Percentiles rank a stretch among this genome's conserved stretches.
Conservation (phyloP, 2,113 vertebrate species). For the Nibea coibor region DNA sequence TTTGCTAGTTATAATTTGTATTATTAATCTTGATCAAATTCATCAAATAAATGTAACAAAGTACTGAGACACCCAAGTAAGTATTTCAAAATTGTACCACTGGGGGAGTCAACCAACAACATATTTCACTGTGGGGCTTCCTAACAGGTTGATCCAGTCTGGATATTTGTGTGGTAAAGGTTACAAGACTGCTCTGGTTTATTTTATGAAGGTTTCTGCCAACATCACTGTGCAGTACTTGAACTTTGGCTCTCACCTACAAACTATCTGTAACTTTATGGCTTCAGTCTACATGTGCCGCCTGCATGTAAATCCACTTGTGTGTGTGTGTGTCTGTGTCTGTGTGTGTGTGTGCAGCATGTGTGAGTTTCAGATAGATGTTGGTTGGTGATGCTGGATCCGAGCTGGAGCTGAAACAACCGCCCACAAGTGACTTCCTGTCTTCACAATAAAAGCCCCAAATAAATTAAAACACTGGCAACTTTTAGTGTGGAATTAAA, state of each 20-base stretch:
- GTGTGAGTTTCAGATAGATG: not conserved
- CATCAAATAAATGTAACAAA: no score
- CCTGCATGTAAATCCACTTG: not conserved
- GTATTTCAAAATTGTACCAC: no score
- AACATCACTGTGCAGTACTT: conserved; percentile 23
- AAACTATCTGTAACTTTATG: conserved; percentile 11
- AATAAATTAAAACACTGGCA: not conserved
- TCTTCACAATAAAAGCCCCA: conserved; percentile 52
- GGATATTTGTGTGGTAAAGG: not conserved
- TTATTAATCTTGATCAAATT: no score
- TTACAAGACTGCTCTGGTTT: not conserved
- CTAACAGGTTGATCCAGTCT: not conserved
- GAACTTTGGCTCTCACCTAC: conserved; percentile 15
- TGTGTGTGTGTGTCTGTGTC: not conserved
- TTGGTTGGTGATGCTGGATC: conserved; percentile 24
- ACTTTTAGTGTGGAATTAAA: not conserved
- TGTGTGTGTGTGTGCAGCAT: not conserved
- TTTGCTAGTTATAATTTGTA: no score
- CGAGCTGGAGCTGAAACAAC: conserved; percentile 3
- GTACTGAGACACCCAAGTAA: no score
- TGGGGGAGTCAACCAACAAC: no score
- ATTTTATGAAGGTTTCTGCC: conserved; percentile 5
- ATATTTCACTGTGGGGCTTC: not conserved
- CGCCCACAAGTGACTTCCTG: conserved; percentile 22
- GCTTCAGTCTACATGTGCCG: not conserved